Evolutionary conservation across 2,888 invertebrate species (phyloP).

Genomic region (Drosophila nigricruria): DNA sequence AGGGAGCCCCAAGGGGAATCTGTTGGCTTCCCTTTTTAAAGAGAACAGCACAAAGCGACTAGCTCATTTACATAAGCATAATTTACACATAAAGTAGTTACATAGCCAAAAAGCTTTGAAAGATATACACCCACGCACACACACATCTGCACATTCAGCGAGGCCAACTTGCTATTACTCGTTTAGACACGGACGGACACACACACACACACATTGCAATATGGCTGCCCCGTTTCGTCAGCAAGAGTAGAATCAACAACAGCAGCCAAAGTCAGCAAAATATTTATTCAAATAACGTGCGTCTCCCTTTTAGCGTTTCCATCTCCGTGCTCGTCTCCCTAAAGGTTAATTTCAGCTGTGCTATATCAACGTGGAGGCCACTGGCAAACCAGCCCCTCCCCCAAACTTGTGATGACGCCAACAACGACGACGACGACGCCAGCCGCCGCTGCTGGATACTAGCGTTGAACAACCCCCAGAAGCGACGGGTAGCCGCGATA

Average conservation of each 20-base stretch:
- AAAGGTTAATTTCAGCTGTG: slow-evolving; percentile 82
- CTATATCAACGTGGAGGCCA: slow-evolving; percentile 46
- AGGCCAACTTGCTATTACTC: slow-evolving; percentile 23
- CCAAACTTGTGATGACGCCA: slow-evolving; percentile 43
- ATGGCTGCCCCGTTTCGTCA: slow-evolving; percentile 27
- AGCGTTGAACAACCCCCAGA: slow-evolving; percentile 60
- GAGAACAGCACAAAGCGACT: slow-evolving; percentile 47
- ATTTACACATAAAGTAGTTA: slow-evolving; percentile 81
- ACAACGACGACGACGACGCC: slow-evolving; percentile 17
- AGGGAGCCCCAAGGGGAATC: slow-evolving; percentile 40
- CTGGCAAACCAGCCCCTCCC: slow-evolving; percentile 34
- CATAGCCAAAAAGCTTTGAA: slow-evolving; percentile 53
- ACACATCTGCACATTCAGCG: slow-evolving; percentile 16
- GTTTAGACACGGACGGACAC: slow-evolving; percentile 31
- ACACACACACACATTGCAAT: slow-evolving; percentile 22
- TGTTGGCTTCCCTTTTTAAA: slow-evolving; percentile 38
- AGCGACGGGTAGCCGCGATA: slow-evolving; percentile 64
- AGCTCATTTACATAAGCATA: slow-evolving; percentile 82
- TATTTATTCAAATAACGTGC: slow-evolving; percentile 84
- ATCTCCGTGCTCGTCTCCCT: slow-evolving; percentile 50
- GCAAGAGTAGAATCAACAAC: slow-evolving; percentile 35
- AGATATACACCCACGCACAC: slow-evolving; percentile 36
- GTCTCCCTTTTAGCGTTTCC: slow-evolving; percentile 21
- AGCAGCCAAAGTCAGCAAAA: slow-evolving; percentile 79
- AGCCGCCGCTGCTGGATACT: slow-evolving; percentile 41